Base-by-base conservation (phyloP, 2,888 invertebrate species). In the Drosophila kuntzei region DNA sequence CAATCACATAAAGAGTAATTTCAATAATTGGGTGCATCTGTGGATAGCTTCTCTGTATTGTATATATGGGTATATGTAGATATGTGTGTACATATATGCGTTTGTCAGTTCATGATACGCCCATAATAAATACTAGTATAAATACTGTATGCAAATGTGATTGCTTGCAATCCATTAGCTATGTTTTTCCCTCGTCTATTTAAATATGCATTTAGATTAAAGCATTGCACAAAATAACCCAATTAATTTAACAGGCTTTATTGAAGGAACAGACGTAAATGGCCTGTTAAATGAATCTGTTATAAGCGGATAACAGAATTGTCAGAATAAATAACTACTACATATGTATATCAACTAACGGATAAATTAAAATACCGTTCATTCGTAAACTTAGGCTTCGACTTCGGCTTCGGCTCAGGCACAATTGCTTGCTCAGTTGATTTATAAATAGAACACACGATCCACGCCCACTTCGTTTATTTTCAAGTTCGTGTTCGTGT, bases 391-490 rank as follows among this genome's bases (percentile, higher is more conserved):
- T 51, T 27, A 34, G 18, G 39, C 53, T 22, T 37, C 41, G 54
- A 54, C 32, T 50, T 43, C 16, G 14, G 39, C 57, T 22, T 47
- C 37, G 57, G 67, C 49, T 58, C 39, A 58, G 49, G 58, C 20
- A 43, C 57, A 68, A 58, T 58, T 53, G 47, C 54, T 44, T 39
- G 57, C 32, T 49, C 54, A 39, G 34, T 22, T 36, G 61, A 37
- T 62, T 60, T 76, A 76, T 27, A 75, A 76, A 75, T 75, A 76
- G 74, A 71, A 29, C 57, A 36, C 59, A 59, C 60, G 44, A 50
- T 50, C 32, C 62, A 71, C 76, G 72, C 76, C 72, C 72, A 53
- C 72, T 41, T n/a, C 27, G 36, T 18, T 9, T 36, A 53, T 53
- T 54, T 53, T 54, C 41, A 37, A 53, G 53, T 54, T 68, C 37